phyloP scores from a whole-genome alignment of 2,888 invertebrate genomes.

The Aphrophora alni region DNA sequence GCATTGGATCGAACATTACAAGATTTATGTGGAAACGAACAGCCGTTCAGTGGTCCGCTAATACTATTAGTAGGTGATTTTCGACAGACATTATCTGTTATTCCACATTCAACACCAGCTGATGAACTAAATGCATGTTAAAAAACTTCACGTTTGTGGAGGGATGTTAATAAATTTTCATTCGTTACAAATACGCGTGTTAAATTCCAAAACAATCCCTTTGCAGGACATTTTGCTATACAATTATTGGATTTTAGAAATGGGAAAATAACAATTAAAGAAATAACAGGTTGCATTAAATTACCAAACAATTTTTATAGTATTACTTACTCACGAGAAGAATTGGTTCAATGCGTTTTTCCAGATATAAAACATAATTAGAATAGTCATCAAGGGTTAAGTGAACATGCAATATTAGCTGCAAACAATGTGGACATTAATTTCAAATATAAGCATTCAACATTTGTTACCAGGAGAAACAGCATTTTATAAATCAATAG shows the following conservation, averaged over 20 bases:
- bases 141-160: neutral
- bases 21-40: neutral
- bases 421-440: too few species aligned
- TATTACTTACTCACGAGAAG: too few species aligned
- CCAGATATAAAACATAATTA: too few species aligned
- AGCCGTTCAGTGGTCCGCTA: neutral
- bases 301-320: neutral
- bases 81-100: neutral
- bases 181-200: neutral
- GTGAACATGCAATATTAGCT: too few species aligned
- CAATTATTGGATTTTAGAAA: neutral
- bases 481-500: too few species aligned
- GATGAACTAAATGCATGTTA: neutral
- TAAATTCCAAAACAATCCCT: neutral
- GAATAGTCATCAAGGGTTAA: too few species aligned
- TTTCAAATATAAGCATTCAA: neutral
- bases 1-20: neutral
- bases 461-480: too few species aligned
- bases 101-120: neutral
- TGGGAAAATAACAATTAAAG: neutral
- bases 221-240: neutral
- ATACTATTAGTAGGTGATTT: neutral
- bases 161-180: neutral
- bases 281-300: neutral
- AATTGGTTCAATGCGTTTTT: too few species aligned